Base-by-base conservation (phyloP, 2,888 invertebrate species). In the Barypeithes pellucidus region DNA sequence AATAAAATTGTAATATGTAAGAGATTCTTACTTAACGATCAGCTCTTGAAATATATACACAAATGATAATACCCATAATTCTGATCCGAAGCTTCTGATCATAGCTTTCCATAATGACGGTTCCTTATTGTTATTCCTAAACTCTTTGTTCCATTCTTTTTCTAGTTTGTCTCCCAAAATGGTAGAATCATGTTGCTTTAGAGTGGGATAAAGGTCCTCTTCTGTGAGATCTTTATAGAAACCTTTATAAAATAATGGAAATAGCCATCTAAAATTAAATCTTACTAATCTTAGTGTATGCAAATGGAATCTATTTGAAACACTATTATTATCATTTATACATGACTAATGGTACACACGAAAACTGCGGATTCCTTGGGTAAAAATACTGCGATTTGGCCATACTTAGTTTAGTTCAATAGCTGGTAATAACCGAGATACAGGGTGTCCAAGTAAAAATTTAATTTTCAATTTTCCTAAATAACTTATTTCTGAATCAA, bases 191-290 rank as follows among this genome's bases (percentile, higher is more conserved):
- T 89, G 88, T 60, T 84, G 83, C 65, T 83, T 81, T 11, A 89
- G 81, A 12, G 87, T 84, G 72, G 85, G 83, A 76, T 86, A 88
- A 24, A 90, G 81, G 80, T 90, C 89, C 52, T 86, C 83, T 68
- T 87, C 86, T 45, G 85, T 85, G 29, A 89, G 81, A 71, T 88
- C 88, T 66, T 84, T 85, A 75, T 82, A 85, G 54, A 82, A 82
- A 0, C 89, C 89, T 79, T 86, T 85, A 57, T 83, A 79, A 78
- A 89, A 88, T 33, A 87, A 80, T 3, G 87, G 87, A 43, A 87
- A 81, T 1, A 87, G 80, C 88, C 89, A 89, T 79, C 89, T 89
- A 78, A 73, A 85, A 43, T 2, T 29, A 29, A 29, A 3, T 29
- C 9, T 29, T 29, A 29, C n/a, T n/a, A n/a, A n/a, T n/a, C n/a